Conservation (phyloP, 2,113 vertebrate genomes). For the Leiothrix lutea region DNA sequence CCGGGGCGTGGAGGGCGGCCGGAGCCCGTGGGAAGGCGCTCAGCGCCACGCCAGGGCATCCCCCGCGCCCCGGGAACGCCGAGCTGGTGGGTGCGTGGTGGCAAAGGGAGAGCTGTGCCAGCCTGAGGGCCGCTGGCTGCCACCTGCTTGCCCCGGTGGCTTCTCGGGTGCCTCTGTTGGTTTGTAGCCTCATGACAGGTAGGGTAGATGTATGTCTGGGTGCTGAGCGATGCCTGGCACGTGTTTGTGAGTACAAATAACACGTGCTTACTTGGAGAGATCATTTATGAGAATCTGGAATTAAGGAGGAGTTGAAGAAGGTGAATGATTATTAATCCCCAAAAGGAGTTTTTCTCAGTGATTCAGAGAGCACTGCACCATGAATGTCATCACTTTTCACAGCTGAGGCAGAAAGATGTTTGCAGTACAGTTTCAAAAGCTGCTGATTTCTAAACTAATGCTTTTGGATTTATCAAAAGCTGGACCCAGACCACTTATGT, state of each 20-base stretch:
- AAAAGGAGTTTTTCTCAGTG: not conserved
- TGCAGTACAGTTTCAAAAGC: not conserved
- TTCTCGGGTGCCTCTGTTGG: not conserved
- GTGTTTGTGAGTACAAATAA: not conserved
- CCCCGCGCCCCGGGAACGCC: accelerated
- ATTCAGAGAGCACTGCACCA: accelerated
- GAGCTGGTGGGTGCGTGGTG: not conserved
- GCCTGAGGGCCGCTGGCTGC: not conserved
- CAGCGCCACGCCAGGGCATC: accelerated
- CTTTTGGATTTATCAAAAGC: not conserved
- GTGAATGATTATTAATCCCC: not conserved
- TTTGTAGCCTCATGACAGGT: not conserved
- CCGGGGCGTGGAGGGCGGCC: not conserved
- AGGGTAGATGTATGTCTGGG: accelerated
- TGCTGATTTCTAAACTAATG: not conserved
- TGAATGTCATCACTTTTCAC: not conserved
- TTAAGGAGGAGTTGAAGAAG: not conserved
- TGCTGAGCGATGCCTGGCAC: not conserved
- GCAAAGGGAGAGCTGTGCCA: not conserved
- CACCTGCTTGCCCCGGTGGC: no score
- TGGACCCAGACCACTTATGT: not conserved
- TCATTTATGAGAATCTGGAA: not conserved
- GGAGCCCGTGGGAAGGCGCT: not conserved
- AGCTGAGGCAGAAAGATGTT: not conserved
- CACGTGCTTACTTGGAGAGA: not conserved